Conservation (phyloP, 2,888 invertebrate genomes). For the Rhogogaster chlorosoma region DNA sequence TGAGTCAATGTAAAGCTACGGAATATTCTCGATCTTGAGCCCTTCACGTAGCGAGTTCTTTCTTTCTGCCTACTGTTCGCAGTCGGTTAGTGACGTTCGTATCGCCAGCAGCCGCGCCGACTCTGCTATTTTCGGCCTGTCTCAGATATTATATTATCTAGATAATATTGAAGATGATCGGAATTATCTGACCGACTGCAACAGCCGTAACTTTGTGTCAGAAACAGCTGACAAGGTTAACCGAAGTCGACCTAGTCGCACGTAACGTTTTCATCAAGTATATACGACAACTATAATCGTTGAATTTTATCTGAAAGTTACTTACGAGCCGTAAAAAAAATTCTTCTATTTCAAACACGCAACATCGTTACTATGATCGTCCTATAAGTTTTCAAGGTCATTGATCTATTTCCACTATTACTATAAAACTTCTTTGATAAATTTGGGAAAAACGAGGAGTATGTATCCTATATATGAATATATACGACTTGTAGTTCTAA, state of each 20-base stretch:
- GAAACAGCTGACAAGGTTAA: slow-evolving; percentile 44
- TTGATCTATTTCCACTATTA: not conserved
- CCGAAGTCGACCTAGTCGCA: slow-evolving; percentile 29
- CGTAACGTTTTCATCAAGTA: slow-evolving; percentile 21
- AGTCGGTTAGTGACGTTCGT: slow-evolving; percentile 31
- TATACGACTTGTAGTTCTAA: not conserved
- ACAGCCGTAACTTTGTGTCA: slow-evolving; percentile 38
- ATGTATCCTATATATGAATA: not conserved
- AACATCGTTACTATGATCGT: not conserved
- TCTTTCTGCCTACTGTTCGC: not conserved
- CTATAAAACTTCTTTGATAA: not conserved
- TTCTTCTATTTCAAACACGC: not conserved
- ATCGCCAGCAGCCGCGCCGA: slow-evolving; percentile 58
- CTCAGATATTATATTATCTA: slow-evolving; percentile 53
- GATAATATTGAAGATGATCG: slow-evolving; percentile 27
- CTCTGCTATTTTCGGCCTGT: not conserved
- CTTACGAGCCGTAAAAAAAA: not conserved
- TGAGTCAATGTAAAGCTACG: not conserved
- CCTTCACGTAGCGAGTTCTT: not conserved
- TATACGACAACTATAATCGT: not conserved
- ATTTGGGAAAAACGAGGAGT: not conserved
- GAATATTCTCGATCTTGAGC: slow-evolving; percentile 18
- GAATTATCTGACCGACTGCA: slow-evolving; percentile 21
- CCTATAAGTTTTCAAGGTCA: not conserved
- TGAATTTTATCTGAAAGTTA: not conserved